phyloP scores from a whole-genome alignment of 1,140 invertebrate species.

The Temnothorax curvispinosus region DNA sequence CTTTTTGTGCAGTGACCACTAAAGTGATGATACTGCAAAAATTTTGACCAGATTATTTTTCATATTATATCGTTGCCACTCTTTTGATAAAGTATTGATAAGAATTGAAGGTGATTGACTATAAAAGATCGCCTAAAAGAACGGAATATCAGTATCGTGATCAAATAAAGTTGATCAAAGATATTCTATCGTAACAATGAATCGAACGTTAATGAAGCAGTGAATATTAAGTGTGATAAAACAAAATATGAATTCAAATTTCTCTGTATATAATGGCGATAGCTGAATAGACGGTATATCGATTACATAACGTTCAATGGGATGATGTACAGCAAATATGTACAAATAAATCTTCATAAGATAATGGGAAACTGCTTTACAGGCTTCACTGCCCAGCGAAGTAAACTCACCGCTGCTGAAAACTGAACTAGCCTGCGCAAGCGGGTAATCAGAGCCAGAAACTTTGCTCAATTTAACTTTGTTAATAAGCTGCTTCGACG shows the following conservation, averaged over 20 bases:
- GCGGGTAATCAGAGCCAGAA: conserved; percentile 67
- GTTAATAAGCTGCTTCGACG: conserved; percentile 70
- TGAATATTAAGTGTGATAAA: background rate
- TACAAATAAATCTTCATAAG: conserved; percentile 56
- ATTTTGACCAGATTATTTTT: background rate
- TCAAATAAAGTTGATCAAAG: background rate
- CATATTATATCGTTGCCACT: background rate
- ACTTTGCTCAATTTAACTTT: conserved; percentile 75
- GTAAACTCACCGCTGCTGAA: conserved; percentile 42
- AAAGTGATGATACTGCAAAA: background rate
- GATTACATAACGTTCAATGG: conserved; percentile 15
- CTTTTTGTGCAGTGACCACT: background rate
- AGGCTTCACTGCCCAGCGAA: background rate
- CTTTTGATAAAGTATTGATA: background rate
- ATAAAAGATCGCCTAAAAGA: background rate
- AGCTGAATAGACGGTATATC: background rate
- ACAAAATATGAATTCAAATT: conserved; percentile 7
- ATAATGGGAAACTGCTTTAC: conserved; percentile 58
- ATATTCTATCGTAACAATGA: background rate
- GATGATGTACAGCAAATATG: conserved; percentile 38
- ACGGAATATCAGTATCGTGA: background rate
- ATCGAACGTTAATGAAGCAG: background rate
- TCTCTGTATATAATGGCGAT: conserved; percentile 11
- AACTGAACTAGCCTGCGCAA: conserved; percentile 46
- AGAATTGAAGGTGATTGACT: background rate